Evolutionary conservation across 2,113 vertebrate species (phyloP), one percentile per base, ranked within the genome.

Genomic region (Dunckerocampus dactyliophorus): DNA sequence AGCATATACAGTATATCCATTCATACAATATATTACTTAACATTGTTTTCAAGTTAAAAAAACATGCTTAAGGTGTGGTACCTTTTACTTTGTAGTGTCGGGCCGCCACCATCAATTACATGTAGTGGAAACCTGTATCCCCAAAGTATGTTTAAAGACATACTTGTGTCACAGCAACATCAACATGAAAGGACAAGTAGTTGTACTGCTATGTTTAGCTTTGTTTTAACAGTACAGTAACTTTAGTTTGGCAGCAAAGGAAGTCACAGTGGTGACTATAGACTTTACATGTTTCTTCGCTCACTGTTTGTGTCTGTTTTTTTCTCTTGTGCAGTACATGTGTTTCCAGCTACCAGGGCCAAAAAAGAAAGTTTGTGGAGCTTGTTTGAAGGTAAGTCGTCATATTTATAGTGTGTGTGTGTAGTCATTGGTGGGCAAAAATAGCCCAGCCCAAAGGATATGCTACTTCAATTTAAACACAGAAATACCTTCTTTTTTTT

Each of bases 301-400:
- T 56, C 20, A 51, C 49, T 60, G 22, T 62, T 12, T 62, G 22
- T 47, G 15, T 62, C n/a, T n/a, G n/a, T 14, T 55, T 42, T 53
- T 47, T 60, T 58, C 74, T 48, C 59, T 6, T 78, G 19, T 81
- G 19, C 63, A 91, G 91, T 92, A n/a, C 90, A 90, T 55, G 68
- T 90, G 61, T 74, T 82, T 58, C 86, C 87, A 1, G 57, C 75
- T 54, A 61, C 75, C 68, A 77, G 82, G 62, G 70, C 76, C 79
- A 90, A 34, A 34, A 34, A 85, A 71, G 87, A 88, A 31, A 86
- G 80, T 51, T 65, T 91, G 59, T 91, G 90, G 91, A 90, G 79
- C 71, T 77, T 91, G 78, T 90, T 91, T 82, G 85, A 91, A 91
- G 91, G 91, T 92, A 85, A 79, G 75, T 61, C 15, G 1, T 45